Base-by-base conservation (phyloP, 2,888 invertebrate species). In the Limnephilus marmoratus region DNA sequence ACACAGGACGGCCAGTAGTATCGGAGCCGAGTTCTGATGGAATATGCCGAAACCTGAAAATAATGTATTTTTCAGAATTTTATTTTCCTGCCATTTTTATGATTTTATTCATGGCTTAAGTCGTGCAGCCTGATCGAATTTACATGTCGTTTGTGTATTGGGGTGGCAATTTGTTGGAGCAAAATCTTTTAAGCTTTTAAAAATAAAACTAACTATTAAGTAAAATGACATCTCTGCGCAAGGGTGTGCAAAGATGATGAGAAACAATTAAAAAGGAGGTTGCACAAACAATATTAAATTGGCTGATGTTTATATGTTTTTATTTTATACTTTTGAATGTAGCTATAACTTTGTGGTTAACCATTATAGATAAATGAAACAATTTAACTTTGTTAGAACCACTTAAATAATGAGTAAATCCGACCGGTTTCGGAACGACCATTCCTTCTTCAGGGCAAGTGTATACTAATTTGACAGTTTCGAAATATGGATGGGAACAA, bases 1-100 rank as follows among this genome's bases (percentile, higher is more conserved):
- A 90, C 83, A 90, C 83, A 31, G 83, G 85, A 68, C 68, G 83
- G 83, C 34, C 49, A 90, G 68, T 90, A 83, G 68, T 68, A 68
- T 53, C 24, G 49, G 83, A 83, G 83, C 90, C 85, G 90, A 90
- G 83, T 68, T 90, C 49, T 83, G 90, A 90, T 85, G 83, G 45
- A 86, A 41, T 86, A 86, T 86, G 86, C 82, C 15, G 81, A 82
- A 82, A 29, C 13, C 82, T 82, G 31, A 82, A 82, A 82, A 82
- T 83, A 34, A 83, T 83, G 18, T 31, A 34, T 68, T 83, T 83
- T 83, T 31, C 34, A 83, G 29, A 3, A 83, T 83, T 34, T 34
- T 15, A 83, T 82, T 31, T 31, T 83, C 29, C 37, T 12, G 83
- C 34, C 82, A 82, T 82, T 29, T 82, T 82, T 34, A 34, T 82